Evolutionary conservation across 2,113 vertebrate genomes (phyloP).

Genomic region (Puntigrus tetrazona): DNA sequence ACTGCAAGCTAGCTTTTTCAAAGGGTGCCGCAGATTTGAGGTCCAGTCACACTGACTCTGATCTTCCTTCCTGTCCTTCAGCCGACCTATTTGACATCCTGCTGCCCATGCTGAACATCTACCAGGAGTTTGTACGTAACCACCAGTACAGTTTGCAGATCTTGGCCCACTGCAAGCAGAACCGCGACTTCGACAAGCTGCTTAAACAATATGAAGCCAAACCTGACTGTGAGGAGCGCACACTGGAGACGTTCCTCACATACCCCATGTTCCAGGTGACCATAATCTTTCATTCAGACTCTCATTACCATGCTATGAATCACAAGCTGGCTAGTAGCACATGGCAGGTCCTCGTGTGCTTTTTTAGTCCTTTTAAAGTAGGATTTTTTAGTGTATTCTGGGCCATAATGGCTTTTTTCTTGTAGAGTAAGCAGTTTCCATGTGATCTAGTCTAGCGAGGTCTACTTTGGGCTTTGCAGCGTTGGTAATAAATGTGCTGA

Average conservation of each 20-base stretch:
- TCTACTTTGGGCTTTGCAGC: constrained; percentile 61
- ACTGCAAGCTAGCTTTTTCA: constrained; percentile 1
- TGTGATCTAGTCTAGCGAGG: constrained; percentile 62
- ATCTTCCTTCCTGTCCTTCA: constrained; percentile 61
- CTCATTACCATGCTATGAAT: not conserved
- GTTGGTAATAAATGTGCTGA: constrained; percentile 69
- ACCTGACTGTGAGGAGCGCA: constrained; percentile 96
- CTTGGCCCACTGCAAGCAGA: constrained; percentile 97
- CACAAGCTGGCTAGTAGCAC: not conserved
- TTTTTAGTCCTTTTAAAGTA: not conserved
- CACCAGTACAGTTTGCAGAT: constrained; percentile 99
- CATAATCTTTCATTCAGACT: not conserved
- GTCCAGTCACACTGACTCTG: not conserved
- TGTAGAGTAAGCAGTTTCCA: constrained; percentile 61
- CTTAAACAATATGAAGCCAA: constrained; percentile 99
- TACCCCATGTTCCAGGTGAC: constrained; percentile 98
- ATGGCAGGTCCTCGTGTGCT: not conserved
- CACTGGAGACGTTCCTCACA: constrained; percentile 96
- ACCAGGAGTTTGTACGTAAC: constrained; percentile 98
- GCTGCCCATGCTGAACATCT: constrained; percentile 98
- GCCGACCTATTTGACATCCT: constrained; percentile 98
- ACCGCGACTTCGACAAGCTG: constrained; percentile 96
- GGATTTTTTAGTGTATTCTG: not conserved
- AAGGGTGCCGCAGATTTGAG: not conserved
- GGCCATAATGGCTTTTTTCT: constrained; percentile 46